phyloP scores from a whole-genome alignment of 2,113 vertebrate genomes.

The Microcebus tavaratra region DNA sequence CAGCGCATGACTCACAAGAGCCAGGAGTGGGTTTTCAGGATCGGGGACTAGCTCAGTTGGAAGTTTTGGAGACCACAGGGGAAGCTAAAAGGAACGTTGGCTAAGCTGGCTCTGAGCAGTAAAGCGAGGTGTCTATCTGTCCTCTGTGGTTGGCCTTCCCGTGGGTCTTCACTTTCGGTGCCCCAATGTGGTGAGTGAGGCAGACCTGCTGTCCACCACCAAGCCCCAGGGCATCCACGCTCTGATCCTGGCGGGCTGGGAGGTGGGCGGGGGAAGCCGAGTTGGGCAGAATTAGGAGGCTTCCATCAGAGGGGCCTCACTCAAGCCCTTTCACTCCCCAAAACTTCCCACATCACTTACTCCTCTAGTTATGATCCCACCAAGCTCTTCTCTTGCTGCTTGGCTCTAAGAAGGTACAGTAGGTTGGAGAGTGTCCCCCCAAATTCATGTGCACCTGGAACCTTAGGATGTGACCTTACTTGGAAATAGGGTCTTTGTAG shows the following conservation, averaged over 20 bases:
- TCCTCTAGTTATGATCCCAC: not conserved
- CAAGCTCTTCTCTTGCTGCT: not conserved
- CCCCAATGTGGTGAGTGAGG: not conserved
- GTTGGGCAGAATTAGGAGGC: not conserved
- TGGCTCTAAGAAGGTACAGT: not conserved
- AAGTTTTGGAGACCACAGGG: not conserved
- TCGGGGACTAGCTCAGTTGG: not conserved
- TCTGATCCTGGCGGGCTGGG: not conserved
- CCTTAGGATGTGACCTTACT: not conserved
- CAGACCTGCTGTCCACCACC: not conserved
- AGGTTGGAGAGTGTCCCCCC: not conserved
- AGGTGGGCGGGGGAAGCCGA: not conserved
- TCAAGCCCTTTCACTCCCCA: not conserved
- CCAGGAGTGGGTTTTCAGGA: not conserved
- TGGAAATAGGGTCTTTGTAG: not conserved
- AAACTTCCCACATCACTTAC: not conserved
- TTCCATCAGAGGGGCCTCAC: not conserved
- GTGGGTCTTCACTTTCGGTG: not conserved
- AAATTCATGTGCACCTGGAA: not conserved
- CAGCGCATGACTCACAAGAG: not conserved
- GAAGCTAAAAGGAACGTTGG: not conserved
- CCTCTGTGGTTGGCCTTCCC: not conserved
- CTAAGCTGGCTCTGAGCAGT: not conserved
- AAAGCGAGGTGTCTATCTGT: not conserved
- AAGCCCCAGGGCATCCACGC: no score